Percentiles rank a stretch among this genome's conserved stretches.
Evolutionary conservation across 2,888 invertebrate species (phyloP).

Genomic region (Andrena chrysosceles): DNA sequence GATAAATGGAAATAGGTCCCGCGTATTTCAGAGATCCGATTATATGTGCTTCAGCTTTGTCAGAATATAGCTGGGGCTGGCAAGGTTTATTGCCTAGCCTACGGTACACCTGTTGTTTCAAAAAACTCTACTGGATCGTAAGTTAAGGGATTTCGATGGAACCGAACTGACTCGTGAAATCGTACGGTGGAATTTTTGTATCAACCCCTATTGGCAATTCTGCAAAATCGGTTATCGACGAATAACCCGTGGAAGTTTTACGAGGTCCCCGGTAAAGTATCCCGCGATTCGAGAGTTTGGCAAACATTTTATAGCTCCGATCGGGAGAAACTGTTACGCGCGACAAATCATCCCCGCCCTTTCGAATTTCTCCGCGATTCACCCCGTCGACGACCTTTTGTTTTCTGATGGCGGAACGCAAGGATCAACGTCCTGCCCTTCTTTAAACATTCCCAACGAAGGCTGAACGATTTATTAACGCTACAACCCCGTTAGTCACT

Average conservation of each 20-base stretch:
- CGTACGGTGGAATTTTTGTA: slow-evolving; percentile 6
- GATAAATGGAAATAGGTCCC: slow-evolving; percentile 48
- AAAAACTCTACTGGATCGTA: not conserved
- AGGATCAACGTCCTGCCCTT: not conserved
- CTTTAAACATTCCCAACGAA: slow-evolving; percentile 15
- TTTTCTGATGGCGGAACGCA: too few species aligned
- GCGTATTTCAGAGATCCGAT: slow-evolving; percentile 51
- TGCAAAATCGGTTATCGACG: slow-evolving; percentile 24
- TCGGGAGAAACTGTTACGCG: not conserved
- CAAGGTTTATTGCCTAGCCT: not conserved
- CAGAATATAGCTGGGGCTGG: not conserved
- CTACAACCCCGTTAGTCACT: slow-evolving; percentile 23
- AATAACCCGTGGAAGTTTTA: slow-evolving; percentile 11
- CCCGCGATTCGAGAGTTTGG: slow-evolving; percentile 19
- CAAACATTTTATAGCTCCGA: slow-evolving; percentile 5
- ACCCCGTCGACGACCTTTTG: not conserved
- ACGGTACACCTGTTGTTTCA: not conserved
- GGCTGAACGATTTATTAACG: slow-evolving; percentile 37
- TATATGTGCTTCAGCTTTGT: slow-evolving; percentile 17
- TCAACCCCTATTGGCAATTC: not conserved
- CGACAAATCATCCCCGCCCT: not conserved
- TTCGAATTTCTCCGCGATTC: slow-evolving; percentile 5
- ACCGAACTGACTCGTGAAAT: slow-evolving; percentile 10
- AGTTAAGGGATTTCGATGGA: not conserved
- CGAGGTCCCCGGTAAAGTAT: slow-evolving; percentile 17